Base-by-base conservation (phyloP, 2,797 vertebrate genomes). In the Malurus splendens region DNA sequence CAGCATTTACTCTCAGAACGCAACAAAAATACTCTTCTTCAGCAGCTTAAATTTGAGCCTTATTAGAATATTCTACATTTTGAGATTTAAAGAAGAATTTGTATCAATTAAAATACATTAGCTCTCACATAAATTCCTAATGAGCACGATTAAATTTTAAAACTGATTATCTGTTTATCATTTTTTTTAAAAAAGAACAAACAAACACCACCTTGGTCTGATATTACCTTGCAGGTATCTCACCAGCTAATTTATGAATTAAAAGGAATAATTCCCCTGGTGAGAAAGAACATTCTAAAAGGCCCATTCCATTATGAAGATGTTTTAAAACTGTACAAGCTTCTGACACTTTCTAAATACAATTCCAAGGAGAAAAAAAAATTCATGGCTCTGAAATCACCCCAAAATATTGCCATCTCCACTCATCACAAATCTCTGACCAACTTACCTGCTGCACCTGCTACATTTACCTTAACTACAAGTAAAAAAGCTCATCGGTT, bases 371-470 rank as follows among this genome's bases (percentile, higher is more conserved):
- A 51, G 51, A 52, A 95, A 66, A 1, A 59, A 74, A 1, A 48
- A 52, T 38, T 19, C 52, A 67, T 14, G 42, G 73, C 82, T 90
- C 77, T 75, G 76, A 76, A 93, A 70, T 65, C 87, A 73, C 36
- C 62, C 61, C 48, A 48, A 80, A 28, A 74, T 66, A 82, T 72
- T 87, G 75, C 56, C 32, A 55, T 44, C 77, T 93, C 84, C 71
- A 79, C 66, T 94, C 64, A 64, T 64, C 62, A 89, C 92, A 74
- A 68, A 87, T 78, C 85, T 76, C 95, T 39, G 56, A 92, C 90
- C 91, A 93, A 95, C 93, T 96, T 94, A 97, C 96, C 94, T 97
- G 92, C 92, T 45, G 39, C 86, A 94, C 79, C 86, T 87, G 78
- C 95, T 93, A 95, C 82, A 91, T 89, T 80, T 22, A 75, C 36